Evolutionary conservation across 1,140 invertebrate species (phyloP).

Genomic region (Cherax quadricarinatus): DNA sequence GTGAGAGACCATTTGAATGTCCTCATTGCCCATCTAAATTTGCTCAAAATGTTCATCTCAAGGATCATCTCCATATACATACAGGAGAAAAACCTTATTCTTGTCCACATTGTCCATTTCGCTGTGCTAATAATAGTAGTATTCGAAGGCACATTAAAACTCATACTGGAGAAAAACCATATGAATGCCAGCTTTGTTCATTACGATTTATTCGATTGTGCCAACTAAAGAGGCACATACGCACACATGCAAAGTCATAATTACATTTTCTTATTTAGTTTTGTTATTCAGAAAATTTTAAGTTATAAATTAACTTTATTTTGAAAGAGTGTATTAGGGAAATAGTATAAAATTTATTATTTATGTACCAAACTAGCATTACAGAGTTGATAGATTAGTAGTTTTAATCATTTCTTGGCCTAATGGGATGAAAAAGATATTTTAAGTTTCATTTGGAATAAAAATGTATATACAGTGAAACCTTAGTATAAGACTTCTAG

Average conservation of each 20-base stretch:
- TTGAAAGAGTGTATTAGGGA: no score
- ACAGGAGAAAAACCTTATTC: background rate
- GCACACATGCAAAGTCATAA: background rate
- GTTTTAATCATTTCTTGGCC: no score
- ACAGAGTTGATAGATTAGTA: no score
- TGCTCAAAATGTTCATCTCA: background rate
- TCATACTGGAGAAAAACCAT: background rate
- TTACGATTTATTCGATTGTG: background rate
- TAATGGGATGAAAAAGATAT: no score
- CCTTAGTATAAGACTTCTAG: no score
- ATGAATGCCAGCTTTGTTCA: background rate
- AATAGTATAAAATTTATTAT: no score
- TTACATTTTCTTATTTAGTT: background rate
- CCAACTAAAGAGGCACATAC: background rate
- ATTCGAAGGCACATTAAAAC: slow-evolving; percentile 8
- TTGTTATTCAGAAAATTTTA: no score
- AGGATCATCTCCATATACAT: slow-evolving; percentile 6
- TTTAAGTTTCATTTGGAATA: no score
- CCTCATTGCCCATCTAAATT: slow-evolving; percentile 11
- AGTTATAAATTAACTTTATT: no score
- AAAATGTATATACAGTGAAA: no score
- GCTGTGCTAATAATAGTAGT: slow-evolving; percentile 6
- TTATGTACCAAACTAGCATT: no score
- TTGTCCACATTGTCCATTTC: slow-evolving; percentile 3
- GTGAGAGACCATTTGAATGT: background rate